These are phyloP conservation scores for Aplysina aerophoba DNA, from an alignment of 37 sponge, comb jelly and placozoan genomes.

Conservation along the genomic window DNA sequence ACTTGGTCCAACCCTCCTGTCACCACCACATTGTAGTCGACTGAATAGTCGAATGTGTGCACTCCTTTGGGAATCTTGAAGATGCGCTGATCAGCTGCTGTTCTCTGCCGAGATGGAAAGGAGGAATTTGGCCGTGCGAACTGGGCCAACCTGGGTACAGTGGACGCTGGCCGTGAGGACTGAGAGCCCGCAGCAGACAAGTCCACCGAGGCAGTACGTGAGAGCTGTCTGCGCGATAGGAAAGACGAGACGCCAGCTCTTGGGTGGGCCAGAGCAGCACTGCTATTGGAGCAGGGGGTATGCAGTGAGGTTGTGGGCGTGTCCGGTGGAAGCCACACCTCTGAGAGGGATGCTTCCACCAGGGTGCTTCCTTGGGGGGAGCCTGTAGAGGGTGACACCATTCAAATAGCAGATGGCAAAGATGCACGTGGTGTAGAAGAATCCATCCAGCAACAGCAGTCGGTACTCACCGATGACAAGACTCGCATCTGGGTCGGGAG, in stretches of 20 bases:
- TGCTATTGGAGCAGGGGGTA: background rate
- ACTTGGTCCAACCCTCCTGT: conserved; percentile 90
- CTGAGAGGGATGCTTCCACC: conserved; percentile 45
- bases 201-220: no score
- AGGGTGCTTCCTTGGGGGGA: conserved; percentile 73
- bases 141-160: background rate
- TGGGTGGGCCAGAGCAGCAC: background rate
- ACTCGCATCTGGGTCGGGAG: conserved; percentile 57
- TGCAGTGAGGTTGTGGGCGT: conserved; percentile 10
- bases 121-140: conserved; percentile 23
- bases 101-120: conserved; percentile 29
- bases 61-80: conserved; percentile 87
- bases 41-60: conserved; percentile 77
- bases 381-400: no score
- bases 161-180: background rate
- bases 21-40: conserved; percentile 76
- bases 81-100: conserved; percentile 76
- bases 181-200: no score
- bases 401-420: no score
- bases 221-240: no score
- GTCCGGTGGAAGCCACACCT: no score
- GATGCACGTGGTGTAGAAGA: background rate
- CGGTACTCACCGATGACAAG: conserved; percentile 60
- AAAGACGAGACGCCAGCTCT: background rate
- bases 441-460: background rate